phyloP scores from a whole-genome alignment of 2,888 invertebrate species.

The Scaptomyza parva region DNA sequence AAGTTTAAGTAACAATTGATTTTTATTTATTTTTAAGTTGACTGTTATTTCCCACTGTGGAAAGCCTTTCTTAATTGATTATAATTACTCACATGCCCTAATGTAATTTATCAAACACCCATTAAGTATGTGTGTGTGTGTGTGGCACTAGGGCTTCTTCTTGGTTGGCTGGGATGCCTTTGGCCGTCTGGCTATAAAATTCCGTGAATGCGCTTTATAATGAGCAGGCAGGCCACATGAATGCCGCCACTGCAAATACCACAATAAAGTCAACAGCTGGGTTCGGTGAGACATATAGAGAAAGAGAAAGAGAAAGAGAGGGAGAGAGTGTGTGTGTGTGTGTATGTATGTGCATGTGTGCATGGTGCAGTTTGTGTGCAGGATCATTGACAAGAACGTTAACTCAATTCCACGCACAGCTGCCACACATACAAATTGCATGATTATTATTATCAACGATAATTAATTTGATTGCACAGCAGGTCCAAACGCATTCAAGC shows the following conservation, averaged over 20 bases:
- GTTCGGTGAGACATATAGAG: no score
- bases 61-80: slow-evolving; percentile 39
- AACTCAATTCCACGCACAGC: slow-evolving; percentile 20
- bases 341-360: neutral
- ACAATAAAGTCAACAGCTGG: slow-evolving; percentile 46
- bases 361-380: slow-evolving; percentile 1
- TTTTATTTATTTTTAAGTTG: neutral
- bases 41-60: neutral
- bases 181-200: slow-evolving; percentile 10
- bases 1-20: neutral
- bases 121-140: slow-evolving; percentile 33
- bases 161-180: slow-evolving; percentile 5
- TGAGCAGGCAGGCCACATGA: slow-evolving; percentile 44
- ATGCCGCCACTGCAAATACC: slow-evolving; percentile 45
- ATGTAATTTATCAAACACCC: slow-evolving; percentile 59
- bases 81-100: slow-evolving; percentile 57
- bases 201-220: slow-evolving; percentile 41
- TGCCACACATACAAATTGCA: slow-evolving; percentile 52
- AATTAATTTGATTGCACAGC: slow-evolving; percentile 62
- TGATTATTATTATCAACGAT: slow-evolving; percentile 64
- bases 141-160: neutral
- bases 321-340: neutral
- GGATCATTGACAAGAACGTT: slow-evolving; percentile 19
- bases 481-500: slow-evolving; percentile 9
- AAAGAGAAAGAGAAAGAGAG: neutral